Base-by-base conservation (phyloP, 2,113 vertebrate species). In the Semnornis frantzii region DNA sequence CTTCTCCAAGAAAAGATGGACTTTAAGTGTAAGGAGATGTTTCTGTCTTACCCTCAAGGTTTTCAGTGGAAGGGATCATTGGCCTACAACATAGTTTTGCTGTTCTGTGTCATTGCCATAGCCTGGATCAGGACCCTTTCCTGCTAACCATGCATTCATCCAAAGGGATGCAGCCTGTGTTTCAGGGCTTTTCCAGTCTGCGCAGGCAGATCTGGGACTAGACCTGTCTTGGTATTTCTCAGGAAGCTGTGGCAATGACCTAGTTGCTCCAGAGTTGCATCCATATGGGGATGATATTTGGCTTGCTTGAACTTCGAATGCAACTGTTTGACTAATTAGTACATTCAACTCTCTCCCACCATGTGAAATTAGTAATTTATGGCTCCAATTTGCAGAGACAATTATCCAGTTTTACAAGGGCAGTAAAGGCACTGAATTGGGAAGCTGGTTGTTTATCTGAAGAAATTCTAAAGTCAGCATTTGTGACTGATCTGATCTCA, bases 1-100 rank as follows among this genome's bases (percentile, higher is more conserved):
- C 28, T 68, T 48, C 21, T 76, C 20, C 89, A 92, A 76, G 66
- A 18, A 23, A 95, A 97, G 95, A 81, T 89, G 31, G 94, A 97
- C 86, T 96, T 98, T 57, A 94, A 95, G 95, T 39, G 93, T 97
- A 97, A 97, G 97, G 59, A 69, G 42, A 25, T 58, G 34, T 85
- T 94, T 85, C n/a, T 55, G 14, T 68, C 55, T 86, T 57, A 37
- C 31, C 4, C 10, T 64, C 34, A 75, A 39, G 14, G 20, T 69
- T 83, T 77, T 64, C 87, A 68, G 24, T 48, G 50, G 54, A 71
- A 85, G 24, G 37, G n/a, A 69, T 28, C 0, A 0, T 19, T 76
- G 50, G 79, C 11, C 13, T 21, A 16, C 50, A 77, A 8, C 25
- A 33, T 0, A 2, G 3, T 65, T 88, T 88, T 81, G 60, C 7